phyloP scores from a whole-genome alignment of 1,140 invertebrate species.

The Phocides pigmalion region DNA sequence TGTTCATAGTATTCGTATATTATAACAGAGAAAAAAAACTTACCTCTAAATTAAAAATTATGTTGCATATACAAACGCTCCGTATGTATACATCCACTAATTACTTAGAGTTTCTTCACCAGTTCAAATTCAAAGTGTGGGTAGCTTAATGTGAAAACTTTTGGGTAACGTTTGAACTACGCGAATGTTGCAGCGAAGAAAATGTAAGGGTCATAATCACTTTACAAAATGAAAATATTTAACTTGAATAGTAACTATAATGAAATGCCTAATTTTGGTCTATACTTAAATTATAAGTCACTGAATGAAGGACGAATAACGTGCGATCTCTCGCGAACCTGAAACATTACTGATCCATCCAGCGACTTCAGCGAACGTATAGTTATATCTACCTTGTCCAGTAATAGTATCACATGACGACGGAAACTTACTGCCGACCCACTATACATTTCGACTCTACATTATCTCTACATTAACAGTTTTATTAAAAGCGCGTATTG shows the following conservation, averaged over 20 bases:
- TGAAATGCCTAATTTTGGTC: constrained; percentile 2
- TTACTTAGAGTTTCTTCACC: constrained; percentile 15
- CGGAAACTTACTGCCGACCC: constrained; percentile 26
- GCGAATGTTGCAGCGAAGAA: background rate
- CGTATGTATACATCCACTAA: too few species aligned
- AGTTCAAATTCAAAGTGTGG: constrained; percentile 15
- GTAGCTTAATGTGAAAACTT: constrained; percentile 31
- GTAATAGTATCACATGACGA: constrained; percentile 35
- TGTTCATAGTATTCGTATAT: too few species aligned
- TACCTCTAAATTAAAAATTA: constrained; percentile 23
- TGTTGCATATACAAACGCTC: background rate
- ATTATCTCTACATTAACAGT: background rate
- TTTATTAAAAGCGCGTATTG: constrained; percentile 34
- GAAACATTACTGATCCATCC: constrained; percentile 68
- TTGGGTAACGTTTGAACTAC: constrained; percentile 31
- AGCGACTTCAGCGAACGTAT: constrained; percentile 43
- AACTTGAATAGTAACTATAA: background rate
- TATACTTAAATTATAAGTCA: constrained; percentile 5
- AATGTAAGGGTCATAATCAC: background rate
- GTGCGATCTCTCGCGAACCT: constrained; percentile 49
- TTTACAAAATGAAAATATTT: background rate
- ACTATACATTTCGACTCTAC: constrained; percentile 46
- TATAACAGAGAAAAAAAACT: background rate
- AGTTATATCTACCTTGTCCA: constrained; percentile 37
- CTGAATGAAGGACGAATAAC: constrained; percentile 29